Evolutionary conservation across 2,113 vertebrate species (phyloP).

Genomic region (Indri indri): DNA sequence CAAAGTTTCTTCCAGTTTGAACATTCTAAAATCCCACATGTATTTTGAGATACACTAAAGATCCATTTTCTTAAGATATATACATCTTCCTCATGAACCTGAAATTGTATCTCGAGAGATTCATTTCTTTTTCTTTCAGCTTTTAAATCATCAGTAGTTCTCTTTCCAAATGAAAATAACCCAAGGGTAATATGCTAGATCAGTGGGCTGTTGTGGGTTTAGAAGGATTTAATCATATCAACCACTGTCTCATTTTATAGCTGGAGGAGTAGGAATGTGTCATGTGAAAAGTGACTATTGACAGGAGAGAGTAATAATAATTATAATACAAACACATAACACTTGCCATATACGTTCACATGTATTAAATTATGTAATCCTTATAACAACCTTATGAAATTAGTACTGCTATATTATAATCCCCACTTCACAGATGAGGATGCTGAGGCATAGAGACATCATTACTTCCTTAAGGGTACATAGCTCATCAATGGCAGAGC

Average conservation of each 20-base stretch:
- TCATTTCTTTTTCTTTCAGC: constrained; percentile 6
- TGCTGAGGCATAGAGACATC: background rate
- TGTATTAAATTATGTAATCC: background rate
- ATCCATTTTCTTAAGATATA: background rate
- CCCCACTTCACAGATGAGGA: background rate
- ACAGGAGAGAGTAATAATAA: background rate
- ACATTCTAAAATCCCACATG: background rate
- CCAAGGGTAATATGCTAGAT: background rate
- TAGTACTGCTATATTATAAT: background rate
- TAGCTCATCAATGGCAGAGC: background rate
- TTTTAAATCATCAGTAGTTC: background rate
- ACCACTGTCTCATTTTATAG: background rate
- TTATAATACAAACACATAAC: background rate
- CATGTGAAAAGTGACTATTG: background rate
- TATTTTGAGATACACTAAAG: background rate
- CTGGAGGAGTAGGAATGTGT: background rate
- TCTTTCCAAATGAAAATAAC: background rate
- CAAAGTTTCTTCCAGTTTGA: background rate
- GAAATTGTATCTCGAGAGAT: background rate
- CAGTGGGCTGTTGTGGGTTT: background rate
- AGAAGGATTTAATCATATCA: background rate
- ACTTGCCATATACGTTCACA: background rate
- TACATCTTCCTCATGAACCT: background rate
- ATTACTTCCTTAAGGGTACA: background rate
- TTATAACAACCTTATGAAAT: background rate